Evolutionary conservation across 2,888 invertebrate species (phyloP).

Genomic region (Seira sanloemensis): DNA sequence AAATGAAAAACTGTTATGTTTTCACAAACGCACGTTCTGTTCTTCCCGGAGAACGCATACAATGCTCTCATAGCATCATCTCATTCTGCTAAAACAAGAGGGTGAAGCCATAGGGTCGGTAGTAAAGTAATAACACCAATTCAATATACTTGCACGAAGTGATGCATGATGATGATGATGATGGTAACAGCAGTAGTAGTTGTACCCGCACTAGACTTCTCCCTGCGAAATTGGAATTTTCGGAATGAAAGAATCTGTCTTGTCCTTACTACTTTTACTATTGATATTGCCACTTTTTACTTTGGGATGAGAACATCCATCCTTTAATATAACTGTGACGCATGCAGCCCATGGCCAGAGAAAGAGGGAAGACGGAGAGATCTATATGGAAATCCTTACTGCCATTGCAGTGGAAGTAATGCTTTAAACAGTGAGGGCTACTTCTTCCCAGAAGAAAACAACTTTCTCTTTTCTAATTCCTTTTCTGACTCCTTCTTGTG

Average conservation of each 20-base stretch:
- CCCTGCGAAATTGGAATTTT: constrained; percentile 63
- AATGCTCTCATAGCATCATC: not conserved
- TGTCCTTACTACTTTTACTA: constrained; percentile 42
- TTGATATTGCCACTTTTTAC: not conserved
- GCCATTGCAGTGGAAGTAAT: constrained; percentile 1
- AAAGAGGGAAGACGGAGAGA: not conserved
- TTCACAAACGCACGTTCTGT: constrained; percentile 21
- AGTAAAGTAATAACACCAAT: constrained; percentile 33
- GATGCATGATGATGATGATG: constrained; percentile 47
- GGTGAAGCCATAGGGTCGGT: not conserved
- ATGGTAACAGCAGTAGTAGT: constrained; percentile 48
- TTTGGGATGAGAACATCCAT: constrained; percentile 3
- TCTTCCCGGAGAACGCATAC: constrained; percentile 11
- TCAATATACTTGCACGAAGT: constrained; percentile 52
- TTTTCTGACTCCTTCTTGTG: not conserved
- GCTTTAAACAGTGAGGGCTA: not conserved
- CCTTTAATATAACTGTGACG: not conserved
- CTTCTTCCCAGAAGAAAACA: not conserved
- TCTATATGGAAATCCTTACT: not conserved
- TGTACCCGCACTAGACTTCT: constrained; percentile 9
- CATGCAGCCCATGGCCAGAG: not conserved
- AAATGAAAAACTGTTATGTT: constrained; percentile 60
- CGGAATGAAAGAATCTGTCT: constrained; percentile 62
- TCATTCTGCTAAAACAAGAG: not conserved
- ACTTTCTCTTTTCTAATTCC: not conserved